Evolutionary conservation across 2,113 vertebrate species (phyloP), one percentile per base, ranked within the genome.

Genomic region (Noctilio leporinus): DNA sequence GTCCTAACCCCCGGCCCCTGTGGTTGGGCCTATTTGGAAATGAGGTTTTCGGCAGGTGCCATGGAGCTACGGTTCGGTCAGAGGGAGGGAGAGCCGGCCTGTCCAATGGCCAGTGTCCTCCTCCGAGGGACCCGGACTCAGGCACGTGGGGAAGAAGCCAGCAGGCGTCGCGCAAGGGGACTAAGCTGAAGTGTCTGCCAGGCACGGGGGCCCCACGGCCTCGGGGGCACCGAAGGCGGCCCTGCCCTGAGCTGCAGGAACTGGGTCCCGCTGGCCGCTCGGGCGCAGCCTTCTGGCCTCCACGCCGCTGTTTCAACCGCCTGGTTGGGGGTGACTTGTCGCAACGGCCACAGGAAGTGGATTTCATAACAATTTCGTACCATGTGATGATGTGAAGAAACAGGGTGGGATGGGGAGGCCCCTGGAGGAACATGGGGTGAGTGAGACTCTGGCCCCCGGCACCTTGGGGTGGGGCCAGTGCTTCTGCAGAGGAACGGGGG

Each of bases 341-440:
- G 33, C 0, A 26, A 40, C 19, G 20, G 75, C 88, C 33, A 4
- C 10, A 4, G 86, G 53, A 80, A 57, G 26, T 4, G n/a, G 30
- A 30, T 0, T 1, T 3, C 1, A 8, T 12, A 22, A 3, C 0
- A 7, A 3, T 26, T n/a, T 43, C 53, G 0, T 2, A 24, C 0
- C 15, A 30, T 12, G 38, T 5, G 4, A 20, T 0, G 5, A 16
- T 0, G 7, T 4, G 5, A 65, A 17, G 26, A 20, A 16, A 5
- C 12, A 11, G 26, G 26, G 51, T 2, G 5, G 26, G 49, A 10
- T 2, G 0, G 8, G 24, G 43, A 2, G 28, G 62, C 6, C 8
- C 16, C 10, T 3, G 0, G 65, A 72, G 28, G 38, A 26, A 59
- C 6, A 3, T 1, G 12, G 4, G 45, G 64, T 1, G 55, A 7